These are phyloP conservation scores for Catocala fraxini DNA, from an alignment of 2,888 invertebrate species.

Conservation along the genomic window DNA sequence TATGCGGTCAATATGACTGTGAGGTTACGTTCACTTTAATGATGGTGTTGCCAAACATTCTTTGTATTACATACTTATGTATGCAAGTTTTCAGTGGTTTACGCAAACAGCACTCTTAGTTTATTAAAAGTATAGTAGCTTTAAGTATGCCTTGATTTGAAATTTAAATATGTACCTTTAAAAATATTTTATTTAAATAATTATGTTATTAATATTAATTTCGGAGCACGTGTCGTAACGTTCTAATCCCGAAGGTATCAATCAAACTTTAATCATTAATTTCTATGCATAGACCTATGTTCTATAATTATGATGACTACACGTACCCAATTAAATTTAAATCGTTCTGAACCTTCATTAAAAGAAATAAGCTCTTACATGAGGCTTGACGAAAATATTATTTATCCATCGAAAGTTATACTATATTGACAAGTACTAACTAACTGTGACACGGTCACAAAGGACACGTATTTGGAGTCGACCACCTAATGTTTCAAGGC, in stretches of 20 bases:
- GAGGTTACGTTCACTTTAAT: background rate
- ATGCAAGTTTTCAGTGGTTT: background rate
- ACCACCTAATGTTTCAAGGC: conserved; percentile 51
- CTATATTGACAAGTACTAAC: conserved; percentile 19
- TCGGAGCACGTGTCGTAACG: no score
- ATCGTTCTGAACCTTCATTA: conserved; percentile 15
- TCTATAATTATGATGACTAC: background rate
- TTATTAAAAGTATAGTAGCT: background rate
- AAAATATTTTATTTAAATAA: no score
- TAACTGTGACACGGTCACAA: conserved; percentile 31
- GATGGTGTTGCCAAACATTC: background rate
- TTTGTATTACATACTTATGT: background rate
- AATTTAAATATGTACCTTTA: no score
- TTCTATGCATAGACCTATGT: no score
- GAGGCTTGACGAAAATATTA: conserved; percentile 12
- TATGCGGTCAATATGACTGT: conserved; percentile 7
- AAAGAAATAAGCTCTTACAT: conserved; percentile 19
- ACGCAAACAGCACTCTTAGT: background rate
- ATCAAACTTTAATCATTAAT: no score
- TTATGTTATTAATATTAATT: no score
- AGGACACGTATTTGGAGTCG: conserved; percentile 35
- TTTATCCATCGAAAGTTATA: conserved; percentile 35
- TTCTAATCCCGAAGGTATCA: no score
- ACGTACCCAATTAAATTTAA: conserved; percentile 9
- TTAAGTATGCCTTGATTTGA: no score